A percentile compares a stretch with the other conserved stretches of the same genome.
Conservation (phyloP, 2,797 vertebrate species). For the Perodicticus potto region DNA sequence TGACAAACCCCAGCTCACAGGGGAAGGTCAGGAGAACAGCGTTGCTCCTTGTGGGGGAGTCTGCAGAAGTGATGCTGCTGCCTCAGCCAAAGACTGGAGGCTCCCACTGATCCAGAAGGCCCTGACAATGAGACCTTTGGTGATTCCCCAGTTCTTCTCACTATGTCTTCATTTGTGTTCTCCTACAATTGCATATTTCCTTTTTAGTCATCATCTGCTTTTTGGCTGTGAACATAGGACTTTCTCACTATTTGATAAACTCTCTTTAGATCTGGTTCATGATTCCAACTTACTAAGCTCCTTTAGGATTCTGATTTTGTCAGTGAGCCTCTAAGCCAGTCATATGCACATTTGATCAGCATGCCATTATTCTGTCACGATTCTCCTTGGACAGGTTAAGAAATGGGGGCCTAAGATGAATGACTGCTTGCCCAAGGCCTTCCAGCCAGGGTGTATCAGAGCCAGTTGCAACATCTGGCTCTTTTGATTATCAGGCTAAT, state of each 20-base stretch:
- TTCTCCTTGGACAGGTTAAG: neutral
- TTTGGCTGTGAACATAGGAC: neutral
- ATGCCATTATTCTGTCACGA: neutral
- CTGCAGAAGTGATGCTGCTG: neutral
- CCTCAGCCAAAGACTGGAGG: neutral
- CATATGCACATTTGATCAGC: neutral
- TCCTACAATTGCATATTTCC: neutral
- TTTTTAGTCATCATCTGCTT: neutral
- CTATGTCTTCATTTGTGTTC: neutral
- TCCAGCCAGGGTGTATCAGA: neutral
- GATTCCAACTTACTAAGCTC: neutral
- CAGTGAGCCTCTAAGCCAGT: neutral
- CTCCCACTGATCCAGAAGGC: neutral
- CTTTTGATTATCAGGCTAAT: neutral
- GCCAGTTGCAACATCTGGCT: neutral
- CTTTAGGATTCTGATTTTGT: constrained; percentile 10
- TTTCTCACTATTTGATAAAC: neutral
- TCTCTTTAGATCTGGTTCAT: neutral
- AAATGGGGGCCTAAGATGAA: neutral
- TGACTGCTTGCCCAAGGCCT: neutral
- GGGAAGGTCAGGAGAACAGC: neutral
- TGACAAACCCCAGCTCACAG: neutral
- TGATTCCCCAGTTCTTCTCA: neutral
- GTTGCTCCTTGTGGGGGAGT: neutral
- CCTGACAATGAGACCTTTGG: neutral